phyloP scores from a whole-genome alignment of 2,797 vertebrate species.

The Sebastiscus tertius region DNA sequence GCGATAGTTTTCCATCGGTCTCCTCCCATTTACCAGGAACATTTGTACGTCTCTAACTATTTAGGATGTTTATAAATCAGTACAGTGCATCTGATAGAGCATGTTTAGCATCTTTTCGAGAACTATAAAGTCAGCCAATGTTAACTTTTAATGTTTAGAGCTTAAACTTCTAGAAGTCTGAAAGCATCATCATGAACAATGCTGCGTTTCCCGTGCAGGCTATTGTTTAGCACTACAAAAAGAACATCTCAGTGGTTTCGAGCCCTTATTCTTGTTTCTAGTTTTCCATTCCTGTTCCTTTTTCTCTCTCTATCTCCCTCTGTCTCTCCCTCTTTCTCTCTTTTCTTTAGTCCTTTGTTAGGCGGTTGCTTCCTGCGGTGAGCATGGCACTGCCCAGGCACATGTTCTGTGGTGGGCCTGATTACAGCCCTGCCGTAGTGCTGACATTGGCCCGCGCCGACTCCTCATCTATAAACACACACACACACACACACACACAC shows the following conservation, averaged over 20 bases:
- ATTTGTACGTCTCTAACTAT: constrained; percentile 2
- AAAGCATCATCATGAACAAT: neutral
- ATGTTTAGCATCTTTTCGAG: neutral
- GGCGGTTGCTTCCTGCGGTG: constrained; percentile 76
- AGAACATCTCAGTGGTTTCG: neutral
- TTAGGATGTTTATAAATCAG: constrained; percentile 2
- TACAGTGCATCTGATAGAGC: neutral
- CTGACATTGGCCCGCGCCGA: constrained; percentile 83
- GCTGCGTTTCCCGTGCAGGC: neutral
- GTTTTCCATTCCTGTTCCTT: constrained; percentile 35
- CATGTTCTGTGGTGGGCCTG: constrained; percentile 82
- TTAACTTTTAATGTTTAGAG: neutral
- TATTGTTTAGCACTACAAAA: constrained; percentile 6
- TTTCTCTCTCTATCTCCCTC: constrained; percentile 16
- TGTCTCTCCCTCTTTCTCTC: constrained; percentile 29
- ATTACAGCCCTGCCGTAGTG: constrained; percentile 84
- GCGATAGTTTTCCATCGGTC: constrained; percentile 42
- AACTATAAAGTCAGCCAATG: too few relatives aligned
- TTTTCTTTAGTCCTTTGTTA: constrained; percentile 72
- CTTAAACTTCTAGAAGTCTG: neutral
- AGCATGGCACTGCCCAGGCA: constrained; percentile 76
- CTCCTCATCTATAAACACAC: constrained; percentile 80
- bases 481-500: constrained; percentile 43
- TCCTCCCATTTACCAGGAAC: constrained; percentile 30
- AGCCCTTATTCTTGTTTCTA: constrained; percentile 28